These are phyloP conservation scores for Tachypleus tridentatus DNA, from an alignment of 1,140 invertebrate genomes.

Conservation along the genomic window DNA sequence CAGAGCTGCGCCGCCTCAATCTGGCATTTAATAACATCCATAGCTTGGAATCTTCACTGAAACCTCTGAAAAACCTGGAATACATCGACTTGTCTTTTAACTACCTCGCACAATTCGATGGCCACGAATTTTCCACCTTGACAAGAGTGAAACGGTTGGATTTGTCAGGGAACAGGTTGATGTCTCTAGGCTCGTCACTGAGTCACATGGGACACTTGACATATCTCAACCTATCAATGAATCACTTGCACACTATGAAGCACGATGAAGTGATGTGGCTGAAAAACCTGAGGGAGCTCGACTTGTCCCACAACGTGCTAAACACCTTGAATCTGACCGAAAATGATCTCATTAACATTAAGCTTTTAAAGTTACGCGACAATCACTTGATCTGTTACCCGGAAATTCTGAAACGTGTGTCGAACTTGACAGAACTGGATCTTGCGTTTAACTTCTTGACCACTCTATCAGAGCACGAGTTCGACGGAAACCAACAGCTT, in stretches of 20 bases:
- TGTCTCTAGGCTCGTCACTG: background rate
- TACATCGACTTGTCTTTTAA: background rate
- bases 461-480: background rate
- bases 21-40: slow-evolving; percentile 11
- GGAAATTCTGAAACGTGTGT: background rate
- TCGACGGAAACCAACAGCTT: background rate
- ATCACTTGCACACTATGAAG: slow-evolving; percentile 3
- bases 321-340: slow-evolving; percentile 4
- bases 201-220: slow-evolving; percentile 1
- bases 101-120: background rate
- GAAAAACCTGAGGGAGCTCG: slow-evolving; percentile 4
- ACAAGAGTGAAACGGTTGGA: background rate
- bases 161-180: background rate
- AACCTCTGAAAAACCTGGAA: slow-evolving; percentile 3
- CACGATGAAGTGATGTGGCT: slow-evolving; percentile 3
- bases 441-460: background rate
- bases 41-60: slow-evolving; percentile 1
- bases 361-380: background rate
- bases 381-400: background rate
- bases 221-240: slow-evolving; percentile 12
- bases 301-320: slow-evolving; percentile 11
- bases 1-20: slow-evolving; percentile 9
- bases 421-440: background rate
- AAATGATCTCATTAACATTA: background rate
- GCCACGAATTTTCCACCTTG: background rate